Evolutionary conservation across 2,797 vertebrate genomes (phyloP).

Genomic region (Pangasius larnaudii): DNA sequence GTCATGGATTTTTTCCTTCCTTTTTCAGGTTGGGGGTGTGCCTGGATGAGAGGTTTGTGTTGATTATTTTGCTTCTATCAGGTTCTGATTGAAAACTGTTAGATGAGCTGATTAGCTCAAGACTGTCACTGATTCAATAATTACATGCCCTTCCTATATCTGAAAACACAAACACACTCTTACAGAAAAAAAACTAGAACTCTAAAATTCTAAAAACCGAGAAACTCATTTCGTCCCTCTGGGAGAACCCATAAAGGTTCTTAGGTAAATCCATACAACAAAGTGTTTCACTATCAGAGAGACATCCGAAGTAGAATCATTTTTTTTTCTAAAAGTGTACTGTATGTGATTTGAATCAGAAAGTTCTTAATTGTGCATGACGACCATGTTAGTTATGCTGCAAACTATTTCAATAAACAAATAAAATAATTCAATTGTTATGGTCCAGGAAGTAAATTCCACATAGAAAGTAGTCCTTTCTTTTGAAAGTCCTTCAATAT

Average conservation of each 20-base stretch:
- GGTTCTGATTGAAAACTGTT: slow-evolving; percentile 28
- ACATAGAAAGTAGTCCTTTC: slow-evolving; percentile 28
- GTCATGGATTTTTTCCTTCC: slow-evolving; percentile 62
- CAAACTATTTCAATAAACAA: slow-evolving; percentile 28
- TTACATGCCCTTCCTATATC: slow-evolving; percentile 5
- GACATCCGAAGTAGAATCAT: background rate
- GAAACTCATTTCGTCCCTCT: background rate
- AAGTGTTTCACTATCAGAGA: background rate
- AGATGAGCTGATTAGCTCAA: slow-evolving; percentile 18
- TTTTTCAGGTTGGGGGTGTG: slow-evolving; percentile 20
- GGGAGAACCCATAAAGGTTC: background rate
- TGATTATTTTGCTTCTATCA: slow-evolving; percentile 29
- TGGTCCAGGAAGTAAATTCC: slow-evolving; percentile 34
- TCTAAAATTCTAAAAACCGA: background rate
- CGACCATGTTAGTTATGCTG: slow-evolving; percentile 27
- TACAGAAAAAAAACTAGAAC: background rate
- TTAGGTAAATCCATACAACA: background rate
- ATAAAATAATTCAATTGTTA: slow-evolving; percentile 29
- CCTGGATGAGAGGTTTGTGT: slow-evolving; percentile 19
- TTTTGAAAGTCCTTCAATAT: slow-evolving; percentile 23
- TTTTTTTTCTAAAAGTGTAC: background rate
- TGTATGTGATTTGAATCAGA: slow-evolving; percentile 9
- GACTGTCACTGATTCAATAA: slow-evolving; percentile 12
- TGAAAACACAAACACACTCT: background rate
- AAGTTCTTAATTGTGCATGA: slow-evolving; percentile 20